phyloP scores from a whole-genome alignment of 2,797 vertebrate genomes.

The Pteropus rufus region DNA sequence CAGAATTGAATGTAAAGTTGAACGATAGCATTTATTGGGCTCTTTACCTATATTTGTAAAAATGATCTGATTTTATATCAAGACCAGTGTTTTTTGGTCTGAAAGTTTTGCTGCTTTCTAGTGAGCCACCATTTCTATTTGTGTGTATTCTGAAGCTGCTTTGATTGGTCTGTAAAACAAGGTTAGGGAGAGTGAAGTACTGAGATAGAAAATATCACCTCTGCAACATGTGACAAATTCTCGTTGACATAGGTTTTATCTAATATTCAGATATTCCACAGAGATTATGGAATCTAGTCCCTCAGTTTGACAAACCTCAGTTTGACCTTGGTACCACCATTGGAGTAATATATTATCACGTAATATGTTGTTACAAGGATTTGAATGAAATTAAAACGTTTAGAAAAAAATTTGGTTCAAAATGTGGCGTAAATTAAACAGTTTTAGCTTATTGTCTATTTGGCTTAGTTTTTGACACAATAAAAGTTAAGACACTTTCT shows the following conservation, averaged over 20 bases:
- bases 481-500: neutral
- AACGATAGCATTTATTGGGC: neutral
- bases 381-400: neutral
- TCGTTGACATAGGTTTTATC: neutral
- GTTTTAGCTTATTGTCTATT: neutral
- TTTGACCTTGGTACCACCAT: neutral
- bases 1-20: neutral
- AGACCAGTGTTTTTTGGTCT: neutral
- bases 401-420: neutral
- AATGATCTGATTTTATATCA: neutral
- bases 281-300: neutral
- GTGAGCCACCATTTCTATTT: neutral
- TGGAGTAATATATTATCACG: neutral
- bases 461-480: neutral
- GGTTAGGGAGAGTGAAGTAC: neutral
- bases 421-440: neutral
- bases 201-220: neutral
- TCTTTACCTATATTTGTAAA: neutral
- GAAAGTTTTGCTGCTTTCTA: neutral
- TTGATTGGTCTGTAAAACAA: neutral
- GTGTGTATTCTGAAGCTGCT: neutral
- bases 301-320: neutral
- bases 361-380: neutral
- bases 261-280: neutral
- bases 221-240: neutral